Conservation (phyloP, 2,113 vertebrate species). For the Centropristis striata region DNA sequence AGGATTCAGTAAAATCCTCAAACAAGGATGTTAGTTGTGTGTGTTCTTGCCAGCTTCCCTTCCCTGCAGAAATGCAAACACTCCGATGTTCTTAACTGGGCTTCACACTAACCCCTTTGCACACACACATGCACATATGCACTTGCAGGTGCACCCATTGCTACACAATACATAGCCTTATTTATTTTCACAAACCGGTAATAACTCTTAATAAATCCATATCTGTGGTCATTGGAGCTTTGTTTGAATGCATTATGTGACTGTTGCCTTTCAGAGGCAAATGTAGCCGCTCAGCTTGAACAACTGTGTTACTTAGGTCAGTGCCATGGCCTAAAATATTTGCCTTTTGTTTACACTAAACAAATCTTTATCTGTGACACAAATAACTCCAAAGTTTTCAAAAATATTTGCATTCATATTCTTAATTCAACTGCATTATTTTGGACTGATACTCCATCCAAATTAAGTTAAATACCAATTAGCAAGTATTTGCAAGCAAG, state of each 20-base stretch:
- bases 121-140: neutral
- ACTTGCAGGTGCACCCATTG: neutral
- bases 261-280: slow-evolving; percentile 14
- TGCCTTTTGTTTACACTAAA: slow-evolving; percentile 13
- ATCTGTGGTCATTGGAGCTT: neutral
- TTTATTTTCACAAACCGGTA: slow-evolving; percentile 22
- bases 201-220: slow-evolving; percentile 23
- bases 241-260: neutral
- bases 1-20: slow-evolving; percentile 53
- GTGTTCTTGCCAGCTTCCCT: slow-evolving; percentile 11
- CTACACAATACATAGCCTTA: slow-evolving; percentile 19
- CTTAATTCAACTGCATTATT: neutral
- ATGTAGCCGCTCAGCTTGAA: slow-evolving; percentile 1
- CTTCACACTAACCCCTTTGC: slow-evolving; percentile 18
- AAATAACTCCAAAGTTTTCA: neutral
- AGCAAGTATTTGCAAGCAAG: neutral
- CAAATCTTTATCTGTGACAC: neutral
- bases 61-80: slow-evolving; percentile 57
- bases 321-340: slow-evolving; percentile 1
- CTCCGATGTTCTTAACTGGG: slow-evolving; percentile 34
- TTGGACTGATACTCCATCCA: neutral
- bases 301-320: neutral
- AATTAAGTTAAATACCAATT: neutral
- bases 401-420: slow-evolving; percentile 2
- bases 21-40: slow-evolving; percentile 59